Evolutionary conservation across 2,797 vertebrate species (phyloP).

Genomic region (Dallia pectoralis): DNA sequence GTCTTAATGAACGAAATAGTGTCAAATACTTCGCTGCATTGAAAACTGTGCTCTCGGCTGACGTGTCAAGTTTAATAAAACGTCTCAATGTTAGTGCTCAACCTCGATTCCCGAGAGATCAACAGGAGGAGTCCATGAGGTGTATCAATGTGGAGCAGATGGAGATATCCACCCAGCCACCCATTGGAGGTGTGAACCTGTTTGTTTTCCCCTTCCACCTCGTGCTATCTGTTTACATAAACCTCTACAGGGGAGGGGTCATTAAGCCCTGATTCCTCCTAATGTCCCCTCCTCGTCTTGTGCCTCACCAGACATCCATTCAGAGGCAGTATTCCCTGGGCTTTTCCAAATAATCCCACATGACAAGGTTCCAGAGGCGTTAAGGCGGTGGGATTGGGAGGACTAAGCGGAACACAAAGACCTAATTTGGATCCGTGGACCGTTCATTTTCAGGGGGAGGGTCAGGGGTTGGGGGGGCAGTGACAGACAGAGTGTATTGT

Average conservation of each 20-base stretch:
- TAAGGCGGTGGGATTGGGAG: slow-evolving; percentile 53
- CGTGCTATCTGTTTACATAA: not conserved
- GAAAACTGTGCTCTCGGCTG: not conserved
- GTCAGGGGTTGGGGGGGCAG: not conserved
- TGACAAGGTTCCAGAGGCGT: slow-evolving; percentile 52
- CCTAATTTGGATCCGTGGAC: slow-evolving; percentile 53
- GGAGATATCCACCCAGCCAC: not conserved
- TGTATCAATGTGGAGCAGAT: not conserved
- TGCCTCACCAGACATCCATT: slow-evolving; percentile 62
- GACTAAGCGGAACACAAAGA: slow-evolving; percentile 66
- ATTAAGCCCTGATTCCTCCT: slow-evolving; percentile 6
- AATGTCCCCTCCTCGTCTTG: slow-evolving; percentile 28
- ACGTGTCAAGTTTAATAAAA: not conserved
- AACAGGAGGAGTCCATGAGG: not conserved
- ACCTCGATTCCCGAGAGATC: not conserved
- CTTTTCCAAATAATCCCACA: slow-evolving; percentile 61
- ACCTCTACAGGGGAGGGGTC: slow-evolving; percentile 5
- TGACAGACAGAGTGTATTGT: slow-evolving; percentile 10
- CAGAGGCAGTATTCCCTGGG: slow-evolving; percentile 52
- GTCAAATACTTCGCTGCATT: not conserved
- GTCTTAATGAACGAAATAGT: no score
- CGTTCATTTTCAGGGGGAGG: slow-evolving; percentile 26
- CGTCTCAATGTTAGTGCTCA: not conserved
- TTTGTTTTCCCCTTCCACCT: slow-evolving; percentile 1
- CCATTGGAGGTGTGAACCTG: slow-evolving; percentile 1